phyloP scores from a whole-genome alignment of 2,113 vertebrate genomes.

The Hippocampus zosterae region DNA sequence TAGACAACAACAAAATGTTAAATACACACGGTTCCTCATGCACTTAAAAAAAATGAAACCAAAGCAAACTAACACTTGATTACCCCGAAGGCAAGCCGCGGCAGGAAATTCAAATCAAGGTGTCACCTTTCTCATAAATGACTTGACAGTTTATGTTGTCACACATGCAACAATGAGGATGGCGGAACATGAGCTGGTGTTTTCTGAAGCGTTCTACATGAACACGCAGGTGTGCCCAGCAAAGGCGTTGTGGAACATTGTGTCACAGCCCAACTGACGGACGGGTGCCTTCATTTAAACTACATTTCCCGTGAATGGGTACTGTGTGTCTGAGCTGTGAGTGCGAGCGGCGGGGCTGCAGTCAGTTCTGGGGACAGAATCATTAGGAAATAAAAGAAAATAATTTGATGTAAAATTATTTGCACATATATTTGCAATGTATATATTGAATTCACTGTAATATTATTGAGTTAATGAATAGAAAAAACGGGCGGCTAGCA shows the following conservation, averaged over 20 bases:
- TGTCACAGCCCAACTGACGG: constrained; percentile 9
- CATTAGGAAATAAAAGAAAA: background rate
- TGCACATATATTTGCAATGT: background rate
- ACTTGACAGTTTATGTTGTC: constrained; percentile 39
- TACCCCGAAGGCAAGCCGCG: constrained; percentile 9
- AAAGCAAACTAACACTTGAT: background rate
- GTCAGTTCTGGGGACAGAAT: constrained; percentile 9
- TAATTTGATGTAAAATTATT: background rate
- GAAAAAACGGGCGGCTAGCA: background rate
- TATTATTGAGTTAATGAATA: background rate
- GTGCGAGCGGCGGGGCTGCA: constrained; percentile 14
- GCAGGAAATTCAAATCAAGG: constrained; percentile 5
- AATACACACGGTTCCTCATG: background rate
- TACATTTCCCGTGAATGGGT: constrained; percentile 21
- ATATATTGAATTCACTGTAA: background rate
- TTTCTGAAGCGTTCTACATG: constrained; percentile 31
- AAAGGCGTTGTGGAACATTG: constrained; percentile 15
- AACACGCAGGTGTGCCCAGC: constrained; percentile 1
- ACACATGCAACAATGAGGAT: constrained; percentile 22
- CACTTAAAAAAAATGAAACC: background rate
- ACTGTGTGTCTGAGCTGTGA: constrained; percentile 19
- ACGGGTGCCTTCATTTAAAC: constrained; percentile 20
- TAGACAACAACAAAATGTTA: constrained; percentile 19
- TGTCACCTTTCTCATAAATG: constrained; percentile 47
- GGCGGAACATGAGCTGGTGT: constrained; percentile 46